phyloP scores from a whole-genome alignment of 2,113 vertebrate genomes.

The Alces alces region DNA sequence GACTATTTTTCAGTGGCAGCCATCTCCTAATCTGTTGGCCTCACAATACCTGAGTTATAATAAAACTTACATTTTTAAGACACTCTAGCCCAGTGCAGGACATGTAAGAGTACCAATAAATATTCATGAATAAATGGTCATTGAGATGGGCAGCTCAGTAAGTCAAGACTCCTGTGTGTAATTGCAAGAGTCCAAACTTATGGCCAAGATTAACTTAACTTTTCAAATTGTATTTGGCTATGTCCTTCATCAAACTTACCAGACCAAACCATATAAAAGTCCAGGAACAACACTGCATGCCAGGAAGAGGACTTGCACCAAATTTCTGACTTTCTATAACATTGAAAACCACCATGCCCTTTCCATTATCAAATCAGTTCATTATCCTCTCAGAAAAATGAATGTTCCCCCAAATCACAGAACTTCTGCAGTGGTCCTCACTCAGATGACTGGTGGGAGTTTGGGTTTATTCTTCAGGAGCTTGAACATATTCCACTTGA shows the following conservation, averaged over 20 bases:
- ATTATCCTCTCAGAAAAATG: background rate
- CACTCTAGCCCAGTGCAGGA: background rate
- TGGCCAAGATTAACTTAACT: background rate
- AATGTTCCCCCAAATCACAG: no score
- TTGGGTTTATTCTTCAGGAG: background rate
- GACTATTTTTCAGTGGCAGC: background rate
- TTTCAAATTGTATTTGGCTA: background rate
- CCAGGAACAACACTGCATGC: rapidly evolving
- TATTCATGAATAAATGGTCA: background rate
- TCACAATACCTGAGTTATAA: background rate
- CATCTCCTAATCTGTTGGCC: background rate
- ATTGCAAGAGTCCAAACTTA: background rate
- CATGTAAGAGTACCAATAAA: background rate
- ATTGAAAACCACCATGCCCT: rapidly evolving
- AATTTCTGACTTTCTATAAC: background rate
- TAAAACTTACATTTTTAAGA: background rate
- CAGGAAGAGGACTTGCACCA: background rate
- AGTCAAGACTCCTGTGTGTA: background rate
- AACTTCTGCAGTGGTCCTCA: background rate
- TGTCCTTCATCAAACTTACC: background rate
- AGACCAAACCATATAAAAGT: background rate
- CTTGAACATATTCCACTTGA: background rate
- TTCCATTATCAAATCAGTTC: no score
- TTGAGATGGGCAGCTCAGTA: background rate
- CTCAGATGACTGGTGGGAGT: background rate